phyloP scores from a whole-genome alignment of 2,888 invertebrate species.

The Thecocarcelia acutangulata region DNA sequence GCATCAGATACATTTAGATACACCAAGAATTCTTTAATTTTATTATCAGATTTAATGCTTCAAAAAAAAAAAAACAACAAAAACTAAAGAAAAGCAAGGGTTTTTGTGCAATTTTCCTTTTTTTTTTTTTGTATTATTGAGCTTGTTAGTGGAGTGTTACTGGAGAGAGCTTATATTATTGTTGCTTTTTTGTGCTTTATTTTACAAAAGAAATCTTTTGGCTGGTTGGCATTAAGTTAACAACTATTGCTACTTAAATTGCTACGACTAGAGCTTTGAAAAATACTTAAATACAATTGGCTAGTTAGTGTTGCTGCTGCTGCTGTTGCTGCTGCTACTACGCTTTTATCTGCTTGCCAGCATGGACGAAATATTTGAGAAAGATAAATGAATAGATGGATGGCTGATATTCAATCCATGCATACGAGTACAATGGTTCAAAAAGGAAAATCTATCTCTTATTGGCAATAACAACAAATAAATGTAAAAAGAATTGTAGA shows the following conservation, averaged over 20 bases:
- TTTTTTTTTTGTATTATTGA: not conserved
- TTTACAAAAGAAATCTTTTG: constrained; percentile 27
- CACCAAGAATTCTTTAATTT: constrained; percentile 50
- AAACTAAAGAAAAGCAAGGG: constrained; percentile 17
- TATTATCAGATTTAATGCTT: constrained; percentile 62
- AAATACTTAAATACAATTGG: constrained; percentile 54
- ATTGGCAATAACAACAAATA: constrained; percentile 44
- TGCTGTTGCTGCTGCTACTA: constrained; percentile 10
- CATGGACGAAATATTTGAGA: constrained; percentile 3
- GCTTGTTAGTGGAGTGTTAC: not conserved
- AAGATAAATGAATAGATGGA: constrained; percentile 26
- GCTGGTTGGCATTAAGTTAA: constrained; percentile 48
- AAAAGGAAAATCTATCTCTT: constrained; percentile 54
- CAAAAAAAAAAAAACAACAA: not conserved
- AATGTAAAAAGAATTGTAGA: constrained; percentile 24
- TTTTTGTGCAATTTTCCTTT: constrained; percentile 11
- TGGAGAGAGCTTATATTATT: not conserved
- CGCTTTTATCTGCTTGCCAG: not conserved
- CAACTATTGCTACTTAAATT: constrained; percentile 15
- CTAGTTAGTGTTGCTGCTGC: constrained; percentile 49
- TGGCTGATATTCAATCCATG: constrained; percentile 51
- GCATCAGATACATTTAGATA: constrained; percentile 64
- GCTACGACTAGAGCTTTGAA: constrained; percentile 10
- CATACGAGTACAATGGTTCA: constrained; percentile 19
- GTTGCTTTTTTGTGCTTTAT: too few relatives aligned